Evolutionary conservation across 2,888 invertebrate genomes (phyloP), one percentile per base, ranked within the genome.

Genomic region (Ochlodes sylvanus): DNA sequence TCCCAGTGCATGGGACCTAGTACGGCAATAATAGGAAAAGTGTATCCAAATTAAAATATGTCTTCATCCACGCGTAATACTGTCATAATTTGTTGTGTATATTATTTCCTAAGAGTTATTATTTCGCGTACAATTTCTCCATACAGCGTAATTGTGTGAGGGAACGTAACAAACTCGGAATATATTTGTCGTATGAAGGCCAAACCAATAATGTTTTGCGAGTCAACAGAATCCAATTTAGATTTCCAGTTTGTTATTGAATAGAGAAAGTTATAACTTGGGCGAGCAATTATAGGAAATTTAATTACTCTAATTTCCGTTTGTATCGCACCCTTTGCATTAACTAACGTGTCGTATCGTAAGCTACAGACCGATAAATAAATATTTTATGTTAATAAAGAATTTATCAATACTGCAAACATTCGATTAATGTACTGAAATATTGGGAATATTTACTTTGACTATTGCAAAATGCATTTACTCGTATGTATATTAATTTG

Each of bases 231-330:
- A 67, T 55, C 54, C 42, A 60, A 67, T 67, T 67, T 47, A 32
- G 60, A 54, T 54, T 66, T 58, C 52, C 58, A 60, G 54, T 32
- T 44, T 34, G 44, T 14, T 44, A 66, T 54, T 60, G 47, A 42
- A 60, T 58, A 19, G 65, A 65, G 66, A 60, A 54, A 60, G 60
- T 60, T 58, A 54, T 60, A 41, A 66, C 41, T 42, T 44, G 66
- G 42, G 60, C 19, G 47, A 56, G 44, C 55, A 47, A 62, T 62
- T 60, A 60, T 60, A 60, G 41, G 54, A 60, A 32, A 60, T 54
- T 66, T 60, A 66, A 66, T 66, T 66, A 60, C 42, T 12, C 60
- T 34, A 60, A 66, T 60, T 66, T 66, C 12, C 38, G 52, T 52
- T 56, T 27, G 58, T 57, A 50, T 47, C 38, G 17, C 60, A 17